phyloP scores from a whole-genome alignment of 2,113 vertebrate species.

The Isurus oxyrinchus region DNA sequence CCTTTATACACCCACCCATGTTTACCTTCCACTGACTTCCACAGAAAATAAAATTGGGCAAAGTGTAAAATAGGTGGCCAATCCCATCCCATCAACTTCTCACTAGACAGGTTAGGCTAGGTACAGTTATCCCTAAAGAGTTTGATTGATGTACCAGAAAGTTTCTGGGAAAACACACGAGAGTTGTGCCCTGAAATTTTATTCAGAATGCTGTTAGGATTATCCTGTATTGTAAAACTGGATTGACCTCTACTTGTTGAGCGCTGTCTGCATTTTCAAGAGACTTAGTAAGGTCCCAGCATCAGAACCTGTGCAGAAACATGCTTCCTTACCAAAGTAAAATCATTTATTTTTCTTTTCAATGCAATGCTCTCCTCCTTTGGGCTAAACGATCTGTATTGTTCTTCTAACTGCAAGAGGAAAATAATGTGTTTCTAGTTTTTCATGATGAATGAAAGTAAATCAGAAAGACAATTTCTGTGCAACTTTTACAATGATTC shows the following conservation, averaged over 20 bases:
- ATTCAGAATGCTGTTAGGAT: background rate
- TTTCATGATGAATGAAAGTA: background rate
- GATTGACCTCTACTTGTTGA: background rate
- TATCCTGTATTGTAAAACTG: background rate
- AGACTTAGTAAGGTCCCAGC: background rate
- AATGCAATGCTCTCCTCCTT: constrained; percentile 75
- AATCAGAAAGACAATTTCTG: background rate
- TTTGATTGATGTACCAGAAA: background rate
- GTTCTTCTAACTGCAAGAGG: constrained; percentile 76
- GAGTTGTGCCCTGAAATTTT: background rate
- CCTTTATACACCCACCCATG: too few relatives aligned
- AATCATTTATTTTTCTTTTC: constrained; percentile 77
- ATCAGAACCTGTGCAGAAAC: background rate
- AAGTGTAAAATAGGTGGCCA: background rate
- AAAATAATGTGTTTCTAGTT: constrained; percentile 35
- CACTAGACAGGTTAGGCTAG: background rate
- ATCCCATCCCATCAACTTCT: background rate
- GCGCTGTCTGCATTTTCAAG: background rate
- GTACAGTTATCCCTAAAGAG: background rate
- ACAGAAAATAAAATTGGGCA: background rate
- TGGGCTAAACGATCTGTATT: constrained; percentile 69
- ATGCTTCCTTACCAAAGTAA: constrained; percentile 69
- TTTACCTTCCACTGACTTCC: background rate
- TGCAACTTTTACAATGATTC: background rate
- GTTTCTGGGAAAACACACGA: background rate